A percentile compares a stretch with the other conserved stretches of the same genome.
phyloP scores from a whole-genome alignment of 2,797 vertebrate species.

The Salarias fasciatus region DNA sequence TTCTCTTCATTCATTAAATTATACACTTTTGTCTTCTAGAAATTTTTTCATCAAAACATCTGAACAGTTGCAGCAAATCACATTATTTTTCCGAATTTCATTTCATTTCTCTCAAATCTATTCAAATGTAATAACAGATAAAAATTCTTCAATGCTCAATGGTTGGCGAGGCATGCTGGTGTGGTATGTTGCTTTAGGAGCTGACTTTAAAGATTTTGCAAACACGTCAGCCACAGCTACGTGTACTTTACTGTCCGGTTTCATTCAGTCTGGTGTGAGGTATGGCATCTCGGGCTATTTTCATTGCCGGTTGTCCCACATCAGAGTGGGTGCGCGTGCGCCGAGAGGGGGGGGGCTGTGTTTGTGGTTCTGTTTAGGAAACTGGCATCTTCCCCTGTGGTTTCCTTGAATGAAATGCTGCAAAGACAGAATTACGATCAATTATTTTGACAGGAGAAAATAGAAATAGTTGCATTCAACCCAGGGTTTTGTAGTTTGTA shows the following conservation, averaged over 20 bases:
- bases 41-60: too few relatives aligned
- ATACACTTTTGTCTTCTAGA: too few relatives aligned
- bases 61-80: too few relatives aligned
- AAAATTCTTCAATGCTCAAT: too few relatives aligned
- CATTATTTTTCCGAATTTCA: too few relatives aligned
- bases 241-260: neutral
- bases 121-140: too few relatives aligned
- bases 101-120: too few relatives aligned
- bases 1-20: too few relatives aligned
- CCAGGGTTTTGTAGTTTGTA: neutral
- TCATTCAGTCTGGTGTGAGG: neutral
- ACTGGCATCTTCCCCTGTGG: conserved; percentile 34
- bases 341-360: conserved; percentile 3
- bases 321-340: neutral
- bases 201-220: neutral
- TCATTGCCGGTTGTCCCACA: too few relatives aligned
- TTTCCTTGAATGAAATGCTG: neutral
- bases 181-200: too few relatives aligned
- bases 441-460: conserved; percentile 7
- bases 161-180: too few relatives aligned
- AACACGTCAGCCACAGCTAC: neutral
- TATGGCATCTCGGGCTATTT: neutral
- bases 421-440: neutral
- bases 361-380: conserved; percentile 28
- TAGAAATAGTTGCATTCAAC: neutral